Evolutionary conservation across 92 coral and sea anemone genomes (phyloP).

Genomic region (Epizoanthus ramosus): DNA sequence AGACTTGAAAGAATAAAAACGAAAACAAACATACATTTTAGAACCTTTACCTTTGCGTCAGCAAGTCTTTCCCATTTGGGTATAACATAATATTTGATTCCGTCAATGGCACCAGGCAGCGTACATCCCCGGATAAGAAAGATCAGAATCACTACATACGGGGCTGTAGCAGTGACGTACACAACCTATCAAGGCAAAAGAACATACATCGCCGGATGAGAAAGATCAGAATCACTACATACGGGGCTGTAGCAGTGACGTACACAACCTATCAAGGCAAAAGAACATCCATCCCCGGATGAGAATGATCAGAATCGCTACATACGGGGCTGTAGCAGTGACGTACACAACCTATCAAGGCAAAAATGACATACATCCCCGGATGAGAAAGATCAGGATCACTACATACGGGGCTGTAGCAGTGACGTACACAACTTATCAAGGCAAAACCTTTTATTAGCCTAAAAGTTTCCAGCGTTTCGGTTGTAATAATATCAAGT

Average conservation of each 20-base stretch:
- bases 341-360: too few species aligned
- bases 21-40: neutral
- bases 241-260: constrained; percentile 93
- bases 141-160: constrained; percentile 56
- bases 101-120: constrained; percentile 79
- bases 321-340: too few species aligned
- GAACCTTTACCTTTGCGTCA: constrained; percentile 67
- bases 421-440: constrained; percentile 91
- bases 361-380: too few species aligned
- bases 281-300: neutral
- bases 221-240: constrained; percentile 55
- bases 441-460: neutral
- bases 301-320: too few species aligned
- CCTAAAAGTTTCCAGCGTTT: neutral
- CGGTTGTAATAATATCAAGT: neutral
- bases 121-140: constrained; percentile 25
- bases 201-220: too few species aligned
- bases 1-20: neutral
- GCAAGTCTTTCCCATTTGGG: constrained; percentile 78
- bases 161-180: constrained; percentile 92
- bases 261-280: constrained; percentile 72
- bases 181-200: constrained; percentile 26
- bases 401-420: constrained; percentile 87
- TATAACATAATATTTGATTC: constrained; percentile 70
- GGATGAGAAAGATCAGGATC: constrained; percentile 70